Conservation (phyloP, 2,888 invertebrate species). For the Sesia apiformis region DNA sequence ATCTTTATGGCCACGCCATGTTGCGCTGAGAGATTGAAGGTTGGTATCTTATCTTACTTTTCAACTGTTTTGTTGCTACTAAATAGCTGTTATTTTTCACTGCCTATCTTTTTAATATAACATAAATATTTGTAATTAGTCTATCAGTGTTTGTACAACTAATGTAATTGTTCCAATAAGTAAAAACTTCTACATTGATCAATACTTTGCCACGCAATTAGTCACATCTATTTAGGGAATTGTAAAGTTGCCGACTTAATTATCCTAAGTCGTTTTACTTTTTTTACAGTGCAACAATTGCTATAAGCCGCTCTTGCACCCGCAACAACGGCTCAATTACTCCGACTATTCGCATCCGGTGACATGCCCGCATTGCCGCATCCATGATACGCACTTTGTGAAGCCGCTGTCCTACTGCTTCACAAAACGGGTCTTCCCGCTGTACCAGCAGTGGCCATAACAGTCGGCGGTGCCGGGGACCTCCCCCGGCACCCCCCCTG, state of each 20-base stretch:
- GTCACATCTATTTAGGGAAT: no score
- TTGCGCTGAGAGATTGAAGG: conserved; percentile 93
- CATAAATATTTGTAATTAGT: no score
- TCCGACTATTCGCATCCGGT: conserved; percentile 95
- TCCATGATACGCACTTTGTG: conserved; percentile 94
- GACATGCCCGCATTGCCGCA: conserved; percentile 93
- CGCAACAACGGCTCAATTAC: conserved; percentile 90
- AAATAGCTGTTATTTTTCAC: no score
- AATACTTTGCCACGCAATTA: no score
- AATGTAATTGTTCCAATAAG: no score
- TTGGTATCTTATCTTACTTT: conserved; percentile 38
- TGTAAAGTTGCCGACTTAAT: no score
- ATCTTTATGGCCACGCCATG: conserved; percentile 98
- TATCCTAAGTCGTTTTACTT: no score
- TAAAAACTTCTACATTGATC: no score
- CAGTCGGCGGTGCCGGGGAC: conserved; percentile 83
- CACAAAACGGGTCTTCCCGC: conserved; percentile 81
- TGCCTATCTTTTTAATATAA: no score
- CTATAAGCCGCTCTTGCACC: conserved; percentile 89
- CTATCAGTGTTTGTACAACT: no score
- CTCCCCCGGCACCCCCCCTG: conserved; percentile 66
- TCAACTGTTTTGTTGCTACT: no score
- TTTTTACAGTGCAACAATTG: conserved; percentile 91
- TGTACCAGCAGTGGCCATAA: conserved; percentile 90
- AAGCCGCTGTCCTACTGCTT: conserved; percentile 91